A percentile compares a stretch with the other conserved stretches of the same genome.
phyloP scores from a whole-genome alignment of 2,113 vertebrate genomes.

The chimpanzee (Pan troglodytes) region NHGRI_mPanTro3-v2.1_pri NC_072412.2:115220501-115221000 shows the following conservation, averaged over 20 bases:
- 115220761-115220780: background rate
- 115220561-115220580: background rate
- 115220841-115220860: background rate
- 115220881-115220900: too few relatives aligned
- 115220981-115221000: background rate
- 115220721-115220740: background rate
- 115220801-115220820: too few relatives aligned
- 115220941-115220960: background rate
- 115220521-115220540: background rate
- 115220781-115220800: background rate
- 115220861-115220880: background rate
- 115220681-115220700: too few relatives aligned
- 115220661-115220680: background rate
- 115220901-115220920: background rate
- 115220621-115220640: fast-evolving
- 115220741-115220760: background rate
- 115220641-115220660: fast-evolving
- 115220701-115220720: background rate
- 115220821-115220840: background rate
- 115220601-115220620: too few relatives aligned
- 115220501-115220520: background rate
- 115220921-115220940: fast-evolving
- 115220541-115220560: background rate
- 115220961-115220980: background rate
- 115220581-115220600: background rate